Percentiles rank a stretch among this genome's conserved stretches.
Conservation (phyloP, 2,113 vertebrate species). For the Cheilinus undulatus region DNA sequence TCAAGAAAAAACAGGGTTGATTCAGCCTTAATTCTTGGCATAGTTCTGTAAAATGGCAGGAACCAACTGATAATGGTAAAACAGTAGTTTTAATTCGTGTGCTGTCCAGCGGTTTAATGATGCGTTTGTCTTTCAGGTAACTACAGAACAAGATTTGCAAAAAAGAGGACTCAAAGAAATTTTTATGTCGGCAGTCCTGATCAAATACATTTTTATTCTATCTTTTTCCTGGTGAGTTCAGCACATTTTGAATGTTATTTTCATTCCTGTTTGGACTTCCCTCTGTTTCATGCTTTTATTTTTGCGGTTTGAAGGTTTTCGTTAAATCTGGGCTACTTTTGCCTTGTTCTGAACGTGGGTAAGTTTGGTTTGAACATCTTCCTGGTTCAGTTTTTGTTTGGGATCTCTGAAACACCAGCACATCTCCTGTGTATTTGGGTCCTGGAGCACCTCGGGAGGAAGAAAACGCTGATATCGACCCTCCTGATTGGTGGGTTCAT, state of each 20-base stretch:
- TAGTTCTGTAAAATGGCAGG: too few species aligned
- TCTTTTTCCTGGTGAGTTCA: constrained; percentile 66
- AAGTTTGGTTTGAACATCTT: constrained; percentile 63
- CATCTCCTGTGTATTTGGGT: constrained; percentile 68
- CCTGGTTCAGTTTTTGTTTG: constrained; percentile 62
- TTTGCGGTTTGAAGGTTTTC: constrained; percentile 70
- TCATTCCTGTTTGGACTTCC: background rate
- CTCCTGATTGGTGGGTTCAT: constrained; percentile 39
- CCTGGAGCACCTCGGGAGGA: constrained; percentile 73
- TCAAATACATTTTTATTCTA: constrained; percentile 64
- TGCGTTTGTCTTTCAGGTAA: constrained; percentile 21
- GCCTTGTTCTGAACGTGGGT: constrained; percentile 63
- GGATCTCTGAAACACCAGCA: constrained; percentile 65
- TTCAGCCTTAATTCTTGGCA: too few species aligned
- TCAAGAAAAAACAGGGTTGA: too few species aligned
- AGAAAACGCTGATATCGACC: constrained; percentile 49
- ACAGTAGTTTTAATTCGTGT: background rate
- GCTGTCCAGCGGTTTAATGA: background rate
- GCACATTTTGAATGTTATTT: background rate
- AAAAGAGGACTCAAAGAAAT: constrained; percentile 52
- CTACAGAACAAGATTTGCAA: constrained; percentile 10
- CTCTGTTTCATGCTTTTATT: background rate
- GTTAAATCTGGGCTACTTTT: constrained; percentile 65
- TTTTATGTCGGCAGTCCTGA: constrained; percentile 57
- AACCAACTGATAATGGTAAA: too few species aligned